Conservation (phyloP, 2,888 invertebrate species). For the Physocephala rufipes region DNA sequence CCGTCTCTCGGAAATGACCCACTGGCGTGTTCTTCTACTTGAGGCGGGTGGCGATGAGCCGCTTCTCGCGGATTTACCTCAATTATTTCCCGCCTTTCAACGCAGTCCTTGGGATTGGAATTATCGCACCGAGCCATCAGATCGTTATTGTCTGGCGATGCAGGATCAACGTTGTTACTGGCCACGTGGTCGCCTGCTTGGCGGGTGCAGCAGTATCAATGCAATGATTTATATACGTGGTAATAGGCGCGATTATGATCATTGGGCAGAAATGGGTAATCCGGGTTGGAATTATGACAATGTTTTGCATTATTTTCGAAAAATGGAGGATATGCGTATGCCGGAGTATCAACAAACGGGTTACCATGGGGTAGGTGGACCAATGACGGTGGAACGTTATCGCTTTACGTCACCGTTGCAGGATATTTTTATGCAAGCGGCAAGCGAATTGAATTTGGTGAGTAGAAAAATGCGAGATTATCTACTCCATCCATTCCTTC, state of each 20-base stretch:
- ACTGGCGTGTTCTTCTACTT: conserved; percentile 78
- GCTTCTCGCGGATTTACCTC: conserved; percentile 76
- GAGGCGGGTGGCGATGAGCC: conserved; percentile 84
- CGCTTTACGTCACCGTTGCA: conserved; percentile 76
- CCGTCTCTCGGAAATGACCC: conserved; percentile 77
- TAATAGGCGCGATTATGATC: conserved; percentile 83
- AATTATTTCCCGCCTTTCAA: conserved; percentile 77
- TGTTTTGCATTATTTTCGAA: conserved; percentile 80
- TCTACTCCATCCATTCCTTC: not conserved
- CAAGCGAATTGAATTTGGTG: conserved; percentile 71
- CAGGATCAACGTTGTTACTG: conserved; percentile 73
- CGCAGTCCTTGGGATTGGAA: conserved; percentile 83
- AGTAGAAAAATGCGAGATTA: conserved; percentile 12
- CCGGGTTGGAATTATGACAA: conserved; percentile 82
- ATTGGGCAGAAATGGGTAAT: conserved; percentile 81
- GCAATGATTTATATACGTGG: conserved; percentile 91
- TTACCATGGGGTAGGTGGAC: conserved; percentile 78
- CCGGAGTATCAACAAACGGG: conserved; percentile 66
- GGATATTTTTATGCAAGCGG: conserved; percentile 76
- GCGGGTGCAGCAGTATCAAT: conserved; percentile 85
- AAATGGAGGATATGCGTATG: conserved; percentile 81
- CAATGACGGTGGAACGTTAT: conserved; percentile 77
- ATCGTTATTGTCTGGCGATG: conserved; percentile 76
- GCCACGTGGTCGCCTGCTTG: conserved; percentile 82
- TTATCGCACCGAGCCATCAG: conserved; percentile 78